Evolutionary conservation across 53 echinoderm and acorn worm genomes (phyloP).

Genomic region (Echinarachnius parma): DNA sequence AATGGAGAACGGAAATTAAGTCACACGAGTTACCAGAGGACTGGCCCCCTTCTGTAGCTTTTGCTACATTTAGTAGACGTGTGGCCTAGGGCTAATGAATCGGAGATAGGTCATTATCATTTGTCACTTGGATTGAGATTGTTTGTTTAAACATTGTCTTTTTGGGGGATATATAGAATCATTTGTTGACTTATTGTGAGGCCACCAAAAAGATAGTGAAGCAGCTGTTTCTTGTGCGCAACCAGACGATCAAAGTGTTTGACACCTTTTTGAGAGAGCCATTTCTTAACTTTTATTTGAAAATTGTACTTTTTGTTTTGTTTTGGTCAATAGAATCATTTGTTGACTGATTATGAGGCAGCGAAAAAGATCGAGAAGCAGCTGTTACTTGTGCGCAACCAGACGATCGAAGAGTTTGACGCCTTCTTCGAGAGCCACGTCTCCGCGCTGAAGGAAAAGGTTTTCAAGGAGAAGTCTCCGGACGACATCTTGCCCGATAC

Average conservation of each 20-base stretch:
- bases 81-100: no score
- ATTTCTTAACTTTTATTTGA: constrained; percentile 35
- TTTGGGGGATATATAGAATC: constrained; percentile 52
- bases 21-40: no score
- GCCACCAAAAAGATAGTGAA: constrained; percentile 89
- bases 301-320: not conserved
- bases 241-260: constrained; percentile 93
- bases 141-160: not conserved
- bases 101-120: not conserved
- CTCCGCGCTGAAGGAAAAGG: constrained; percentile 53
- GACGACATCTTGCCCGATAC: constrained; percentile 33
- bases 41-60: no score
- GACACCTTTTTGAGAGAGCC: constrained; percentile 78
- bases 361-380: constrained; percentile 94
- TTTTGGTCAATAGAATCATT: constrained; percentile 60
- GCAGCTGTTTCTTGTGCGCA: constrained; percentile 82
- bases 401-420: constrained; percentile 95
- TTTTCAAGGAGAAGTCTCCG: constrained; percentile 46
- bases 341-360: constrained; percentile 77
- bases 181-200: constrained; percentile 76
- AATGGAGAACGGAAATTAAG: no score
- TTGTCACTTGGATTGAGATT: not conserved
- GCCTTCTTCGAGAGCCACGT: constrained; percentile 80
- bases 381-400: constrained; percentile 81
- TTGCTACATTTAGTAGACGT: no score